Evolutionary conservation across 2,797 vertebrate species (phyloP), one percentile per base, ranked within the genome.

Genomic region (Helostoma temminkii): DNA sequence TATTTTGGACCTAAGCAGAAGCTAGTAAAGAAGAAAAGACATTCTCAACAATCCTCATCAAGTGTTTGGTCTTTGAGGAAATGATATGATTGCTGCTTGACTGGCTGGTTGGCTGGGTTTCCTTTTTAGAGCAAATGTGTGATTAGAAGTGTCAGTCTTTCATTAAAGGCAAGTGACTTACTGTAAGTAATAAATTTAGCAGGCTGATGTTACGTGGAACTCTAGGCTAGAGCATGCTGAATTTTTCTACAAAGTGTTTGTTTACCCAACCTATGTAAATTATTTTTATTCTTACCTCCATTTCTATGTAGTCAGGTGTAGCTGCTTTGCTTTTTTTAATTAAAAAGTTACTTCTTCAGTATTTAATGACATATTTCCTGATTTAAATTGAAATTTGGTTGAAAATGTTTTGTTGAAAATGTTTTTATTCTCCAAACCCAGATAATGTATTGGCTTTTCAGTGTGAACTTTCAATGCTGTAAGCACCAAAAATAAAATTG

Each of bases 111-210:
- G 69, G 74, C 71, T 76, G 48, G 16, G 6, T 58, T 84, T 81
- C 82, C 80, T 39, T 83, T 86, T 89, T 81, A 82, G 88, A 83
- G 68, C 54, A 24, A 88, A 87, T 86, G 83, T 89, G 86, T 89
- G 88, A 92, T 92, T 88, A 84, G 46, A 72, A 84, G 55, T 82
- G 85, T 80, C 52, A 43, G 83, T 83, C 85, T 88, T 80, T 90
- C 74, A 92, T 91, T 92, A 89, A 18, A 69, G 60, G 68, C 55
- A 49, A 61, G 68, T 24, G 70, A 61, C 62, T 79, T 71, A 71
- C 67, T 79, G 63, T 79, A 82, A 83, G 72, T 76, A 62, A 81
- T 25, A 37, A 55, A 54, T 66, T 59, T 16, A 70, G 30, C 36
- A 34, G 25, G 15, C 48, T 42, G 48, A 41, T 62, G 37, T 49